Percentiles rank a stretch among this genome's conserved stretches.
Conservation (phyloP, 2,113 vertebrate species). For the Heliornis fulica region DNA sequence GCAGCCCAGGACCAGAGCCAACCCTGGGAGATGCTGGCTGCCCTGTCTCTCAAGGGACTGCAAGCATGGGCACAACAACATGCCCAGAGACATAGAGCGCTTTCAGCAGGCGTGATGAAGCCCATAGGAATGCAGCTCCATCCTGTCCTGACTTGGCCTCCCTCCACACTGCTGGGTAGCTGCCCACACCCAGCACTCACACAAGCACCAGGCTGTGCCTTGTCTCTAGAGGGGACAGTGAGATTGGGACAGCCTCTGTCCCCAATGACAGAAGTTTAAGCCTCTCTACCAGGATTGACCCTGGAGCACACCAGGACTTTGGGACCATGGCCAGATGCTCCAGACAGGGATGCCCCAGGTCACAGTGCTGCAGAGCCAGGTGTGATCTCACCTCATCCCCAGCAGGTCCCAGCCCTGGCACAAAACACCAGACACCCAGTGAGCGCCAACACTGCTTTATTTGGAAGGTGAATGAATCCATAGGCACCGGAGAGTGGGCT, state of each 20-base stretch:
- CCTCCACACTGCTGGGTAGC: accelerated
- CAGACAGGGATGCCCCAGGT: neutral
- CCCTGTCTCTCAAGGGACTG: too few species aligned
- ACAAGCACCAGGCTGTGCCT: neutral
- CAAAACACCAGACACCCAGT: neutral
- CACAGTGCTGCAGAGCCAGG: accelerated
- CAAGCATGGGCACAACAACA: neutral
- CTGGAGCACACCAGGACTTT: neutral
- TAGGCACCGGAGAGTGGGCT: neutral
- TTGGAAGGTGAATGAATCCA: constrained; percentile 13
- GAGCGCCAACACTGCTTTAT: neutral
- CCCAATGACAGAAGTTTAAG: neutral
- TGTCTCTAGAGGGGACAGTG: neutral
- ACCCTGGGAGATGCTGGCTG: neutral
- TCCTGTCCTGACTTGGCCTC: neutral
- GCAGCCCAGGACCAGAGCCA: neutral
- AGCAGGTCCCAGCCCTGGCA: neutral
- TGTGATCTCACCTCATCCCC: neutral
- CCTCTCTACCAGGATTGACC: neutral
- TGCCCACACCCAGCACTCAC: accelerated
- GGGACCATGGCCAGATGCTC: neutral
- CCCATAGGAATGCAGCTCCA: neutral
- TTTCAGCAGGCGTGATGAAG: neutral
- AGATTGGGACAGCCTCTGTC: neutral
- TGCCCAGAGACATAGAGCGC: neutral